Percentiles rank a stretch among this genome's conserved stretches.
phyloP scores from a whole-genome alignment of 2,797 vertebrate genomes.

The Chrosomus eos region DNA sequence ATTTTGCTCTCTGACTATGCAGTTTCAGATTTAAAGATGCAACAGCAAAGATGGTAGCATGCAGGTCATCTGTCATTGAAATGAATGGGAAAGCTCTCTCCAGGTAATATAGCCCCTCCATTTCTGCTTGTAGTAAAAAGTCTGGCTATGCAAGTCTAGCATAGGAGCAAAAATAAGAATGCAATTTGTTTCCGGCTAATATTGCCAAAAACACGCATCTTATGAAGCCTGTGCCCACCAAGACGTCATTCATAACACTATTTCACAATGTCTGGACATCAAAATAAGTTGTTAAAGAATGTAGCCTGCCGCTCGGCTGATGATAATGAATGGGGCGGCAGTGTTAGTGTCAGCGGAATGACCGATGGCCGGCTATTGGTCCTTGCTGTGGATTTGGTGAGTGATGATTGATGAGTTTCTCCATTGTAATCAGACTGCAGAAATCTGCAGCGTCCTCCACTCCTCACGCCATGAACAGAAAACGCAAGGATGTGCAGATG shows the following conservation, averaged over 20 bases:
- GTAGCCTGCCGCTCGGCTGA: slow-evolving; percentile 11
- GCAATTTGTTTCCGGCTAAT: slow-evolving; percentile 10
- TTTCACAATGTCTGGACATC: slow-evolving; percentile 9
- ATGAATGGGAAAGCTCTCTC: background rate
- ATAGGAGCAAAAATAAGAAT: background rate
- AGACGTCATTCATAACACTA: slow-evolving; percentile 31
- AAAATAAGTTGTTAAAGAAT: slow-evolving; percentile 8
- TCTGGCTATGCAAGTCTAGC: background rate
- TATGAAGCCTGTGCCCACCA: background rate
- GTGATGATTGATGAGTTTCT: slow-evolving; percentile 46
- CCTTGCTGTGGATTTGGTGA: background rate
- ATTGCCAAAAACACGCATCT: background rate
- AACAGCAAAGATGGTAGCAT: background rate
- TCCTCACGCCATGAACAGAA: background rate
- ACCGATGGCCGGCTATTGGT: slow-evolving; percentile 5
- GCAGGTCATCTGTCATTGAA: background rate
- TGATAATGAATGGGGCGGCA: slow-evolving; percentile 36
- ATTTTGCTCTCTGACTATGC: background rate
- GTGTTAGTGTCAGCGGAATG: slow-evolving; percentile 20
- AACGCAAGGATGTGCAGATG: slow-evolving; percentile 30
- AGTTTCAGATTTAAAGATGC: background rate
- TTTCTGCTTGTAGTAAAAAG: background rate
- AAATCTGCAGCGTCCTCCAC: slow-evolving; percentile 29
- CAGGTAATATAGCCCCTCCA: background rate
- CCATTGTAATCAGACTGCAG: slow-evolving; percentile 40